phyloP scores from a whole-genome alignment of 2,888 invertebrate species.

The Clepsis dumicolana region DNA sequence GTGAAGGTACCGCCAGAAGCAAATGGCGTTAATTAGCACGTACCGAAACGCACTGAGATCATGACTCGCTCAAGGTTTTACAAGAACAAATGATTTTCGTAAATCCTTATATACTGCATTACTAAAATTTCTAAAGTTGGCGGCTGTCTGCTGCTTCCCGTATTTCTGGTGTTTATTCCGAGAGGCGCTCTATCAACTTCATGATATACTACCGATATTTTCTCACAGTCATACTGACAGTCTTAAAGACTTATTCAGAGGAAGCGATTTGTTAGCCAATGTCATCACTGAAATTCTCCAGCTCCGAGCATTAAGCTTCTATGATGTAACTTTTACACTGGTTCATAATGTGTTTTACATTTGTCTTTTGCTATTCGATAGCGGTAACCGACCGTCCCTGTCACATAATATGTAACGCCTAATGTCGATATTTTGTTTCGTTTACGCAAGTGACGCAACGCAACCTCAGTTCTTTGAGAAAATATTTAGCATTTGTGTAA shows the following conservation, averaged over 20 bases:
- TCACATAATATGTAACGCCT: conserved; percentile 48
- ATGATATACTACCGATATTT: neutral
- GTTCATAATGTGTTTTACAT: conserved; percentile 32
- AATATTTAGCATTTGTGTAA: conserved; percentile 55
- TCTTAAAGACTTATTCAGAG: conserved; percentile 11
- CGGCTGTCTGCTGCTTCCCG: conserved; percentile 5
- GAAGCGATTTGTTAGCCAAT: conserved; percentile 13
- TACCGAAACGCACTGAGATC: conserved; percentile 16
- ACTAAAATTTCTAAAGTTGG: conserved; percentile 1
- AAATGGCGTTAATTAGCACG: conserved; percentile 33
- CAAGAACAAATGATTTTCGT: neutral
- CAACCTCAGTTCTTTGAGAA: conserved; percentile 43
- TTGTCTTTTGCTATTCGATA: conserved; percentile 29
- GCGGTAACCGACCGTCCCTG: conserved; percentile 37
- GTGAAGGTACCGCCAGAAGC: conserved; percentile 33
- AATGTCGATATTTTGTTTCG: conserved; percentile 46
- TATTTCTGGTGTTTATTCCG: conserved; percentile 3
- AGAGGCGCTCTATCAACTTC: conserved; percentile 5
- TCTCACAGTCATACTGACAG: neutral
- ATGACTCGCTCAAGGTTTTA: conserved; percentile 27
- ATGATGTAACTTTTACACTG: conserved; percentile 29
- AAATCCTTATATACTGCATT: neutral
- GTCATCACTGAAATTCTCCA: conserved; percentile 15
- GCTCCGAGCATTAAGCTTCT: neutral
- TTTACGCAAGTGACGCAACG: conserved; percentile 55